phyloP scores from a whole-genome alignment of 2,797 vertebrate species.

The Borostomias antarcticus region DNA sequence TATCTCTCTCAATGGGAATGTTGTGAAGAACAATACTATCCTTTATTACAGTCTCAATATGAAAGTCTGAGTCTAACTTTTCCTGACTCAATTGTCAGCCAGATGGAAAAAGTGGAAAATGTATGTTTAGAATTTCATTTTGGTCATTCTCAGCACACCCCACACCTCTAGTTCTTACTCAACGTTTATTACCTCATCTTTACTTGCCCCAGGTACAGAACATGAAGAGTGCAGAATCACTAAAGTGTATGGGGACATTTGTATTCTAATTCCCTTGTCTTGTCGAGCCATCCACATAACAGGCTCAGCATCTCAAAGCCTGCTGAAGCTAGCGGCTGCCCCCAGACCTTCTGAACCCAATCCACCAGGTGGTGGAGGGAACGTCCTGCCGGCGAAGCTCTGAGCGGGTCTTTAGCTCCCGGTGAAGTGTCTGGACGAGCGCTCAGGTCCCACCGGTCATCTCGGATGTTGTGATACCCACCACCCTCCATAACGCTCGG shows the following conservation, averaged over 20 bases:
- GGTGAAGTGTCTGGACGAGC: background rate
- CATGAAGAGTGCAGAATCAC: conserved; percentile 69
- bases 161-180: conserved; percentile 36
- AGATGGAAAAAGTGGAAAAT: no score
- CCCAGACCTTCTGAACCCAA: conserved; percentile 11
- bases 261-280: conserved; percentile 30
- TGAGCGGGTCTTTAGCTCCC: background rate
- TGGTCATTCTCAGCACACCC: conserved; percentile 21
- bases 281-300: conserved; percentile 27
- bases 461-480: conserved; percentile 1
- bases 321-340: conserved; percentile 14
- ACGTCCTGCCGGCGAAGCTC: background rate
- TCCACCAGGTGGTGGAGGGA: conserved; percentile 10
- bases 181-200: conserved; percentile 43
- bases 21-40: background rate
- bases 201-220: conserved; percentile 46
- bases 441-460: background rate
- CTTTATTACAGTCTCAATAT: no score
- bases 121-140: conserved; percentile 6
- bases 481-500: conserved; percentile 8
- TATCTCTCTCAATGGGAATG: conserved; percentile 27
- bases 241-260: conserved; percentile 50
- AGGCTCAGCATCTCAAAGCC: conserved; percentile 34
- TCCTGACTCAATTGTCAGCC: no score
- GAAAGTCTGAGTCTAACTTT: no score